phyloP scores from a whole-genome alignment of 1,140 invertebrate genomes.

The Temnothorax nylanderi region DNA sequence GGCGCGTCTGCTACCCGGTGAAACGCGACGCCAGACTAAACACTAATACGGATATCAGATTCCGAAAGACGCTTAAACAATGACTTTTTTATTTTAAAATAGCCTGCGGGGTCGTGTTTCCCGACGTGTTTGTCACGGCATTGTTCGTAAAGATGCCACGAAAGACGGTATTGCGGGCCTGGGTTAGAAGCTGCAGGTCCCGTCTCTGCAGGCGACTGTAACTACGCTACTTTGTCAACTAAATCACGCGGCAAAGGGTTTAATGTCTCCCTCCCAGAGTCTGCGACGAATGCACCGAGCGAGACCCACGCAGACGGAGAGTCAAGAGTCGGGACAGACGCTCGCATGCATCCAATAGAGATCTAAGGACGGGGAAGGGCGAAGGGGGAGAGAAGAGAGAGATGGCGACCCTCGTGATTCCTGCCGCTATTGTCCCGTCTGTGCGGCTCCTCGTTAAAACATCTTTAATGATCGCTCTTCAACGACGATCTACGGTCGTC shows the following conservation, averaged over 20 bases:
- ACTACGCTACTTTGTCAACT: conserved; percentile 49
- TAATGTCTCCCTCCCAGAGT: conserved; percentile 24
- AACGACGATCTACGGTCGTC: conserved; percentile 62
- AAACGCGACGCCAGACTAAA: conserved; percentile 58
- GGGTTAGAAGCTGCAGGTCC: background rate
- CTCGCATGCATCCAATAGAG: conserved; percentile 31
- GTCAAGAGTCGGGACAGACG: background rate
- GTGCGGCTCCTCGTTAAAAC: conserved; percentile 69
- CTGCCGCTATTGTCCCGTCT: conserved; percentile 67
- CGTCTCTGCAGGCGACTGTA: conserved; percentile 5
- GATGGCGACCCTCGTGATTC: conserved; percentile 36
- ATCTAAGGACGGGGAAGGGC: conserved; percentile 24
- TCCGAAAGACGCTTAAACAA: conserved; percentile 59
- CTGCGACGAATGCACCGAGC: background rate
- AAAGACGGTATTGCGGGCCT: background rate
- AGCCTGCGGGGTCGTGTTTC: conserved; percentile 37
- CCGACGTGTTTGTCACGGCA: conserved; percentile 6
- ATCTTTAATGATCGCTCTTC: conserved; percentile 74
- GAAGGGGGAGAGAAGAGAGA: background rate
- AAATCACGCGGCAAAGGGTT: conserved; percentile 52
- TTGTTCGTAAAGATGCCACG: conserved; percentile 8
- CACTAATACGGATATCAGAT: conserved; percentile 60
- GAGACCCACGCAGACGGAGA: conserved; percentile 25
- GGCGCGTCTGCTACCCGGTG: conserved; percentile 23
- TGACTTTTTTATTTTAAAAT: conserved; percentile 54